Percentiles rank a stretch among this genome's conserved stretches.
These are phyloP conservation scores for Ranitomeya imitator DNA, from an alignment of 2,113 vertebrate genomes.

Conservation along the genomic window DNA sequence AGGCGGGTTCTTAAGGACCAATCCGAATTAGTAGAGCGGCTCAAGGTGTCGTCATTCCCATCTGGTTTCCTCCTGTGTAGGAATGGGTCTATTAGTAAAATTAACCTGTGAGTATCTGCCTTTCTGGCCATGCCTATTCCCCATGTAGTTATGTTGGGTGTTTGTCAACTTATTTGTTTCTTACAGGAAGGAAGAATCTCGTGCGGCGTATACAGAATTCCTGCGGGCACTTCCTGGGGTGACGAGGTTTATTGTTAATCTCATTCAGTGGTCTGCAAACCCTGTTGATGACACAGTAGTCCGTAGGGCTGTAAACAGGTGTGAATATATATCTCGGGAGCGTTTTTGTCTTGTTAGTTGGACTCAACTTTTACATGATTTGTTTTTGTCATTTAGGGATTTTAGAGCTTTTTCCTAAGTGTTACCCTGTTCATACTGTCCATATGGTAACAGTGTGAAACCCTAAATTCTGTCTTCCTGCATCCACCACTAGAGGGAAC, in stretches of 20 bases:
- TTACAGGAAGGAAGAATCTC: constrained; percentile 70
- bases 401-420: too few relatives aligned
- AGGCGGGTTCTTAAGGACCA: constrained; percentile 81
- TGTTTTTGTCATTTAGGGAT: too few relatives aligned
- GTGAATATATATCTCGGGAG: not conserved
- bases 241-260: constrained; percentile 68
- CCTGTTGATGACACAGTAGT: constrained; percentile 63
- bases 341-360: too few relatives aligned
- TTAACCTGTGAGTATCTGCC: constrained; percentile 79
- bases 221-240: constrained; percentile 78
- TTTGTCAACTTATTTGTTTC: constrained; percentile 35
- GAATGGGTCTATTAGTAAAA: constrained; percentile 72
- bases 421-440: too few relatives aligned
- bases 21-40: constrained; percentile 71
- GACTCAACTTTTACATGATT: too few relatives aligned
- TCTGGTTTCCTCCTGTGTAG: constrained; percentile 82
- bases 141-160: too few relatives aligned
- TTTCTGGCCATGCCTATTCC: too few relatives aligned
- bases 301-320: constrained; percentile 74
- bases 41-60: constrained; percentile 81
- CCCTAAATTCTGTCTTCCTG: too few relatives aligned
- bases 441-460: too few relatives aligned
- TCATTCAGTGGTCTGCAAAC: not conserved
- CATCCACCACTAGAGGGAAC: too few relatives aligned
- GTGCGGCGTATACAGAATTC: constrained; percentile 78